A percentile compares a stretch with the other conserved stretches of the same genome.
Evolutionary conservation across 1,140 invertebrate genomes (phyloP).

Genomic region (Brachionus rotundiformis): DNA sequence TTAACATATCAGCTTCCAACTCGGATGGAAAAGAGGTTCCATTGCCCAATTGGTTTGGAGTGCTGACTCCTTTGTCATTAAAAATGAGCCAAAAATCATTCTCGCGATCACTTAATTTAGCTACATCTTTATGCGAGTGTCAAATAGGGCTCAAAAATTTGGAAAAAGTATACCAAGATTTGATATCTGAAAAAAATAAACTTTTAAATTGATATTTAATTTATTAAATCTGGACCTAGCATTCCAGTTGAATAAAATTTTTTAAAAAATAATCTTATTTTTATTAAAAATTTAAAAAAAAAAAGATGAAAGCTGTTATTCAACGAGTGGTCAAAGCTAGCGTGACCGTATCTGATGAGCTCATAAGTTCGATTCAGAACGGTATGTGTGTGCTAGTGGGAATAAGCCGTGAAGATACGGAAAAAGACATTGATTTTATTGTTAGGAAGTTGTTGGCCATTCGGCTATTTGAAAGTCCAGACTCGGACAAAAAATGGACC

Average conservation of each 20-base stretch:
- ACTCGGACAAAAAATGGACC: slow-evolving; percentile 71
- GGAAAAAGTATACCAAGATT: not conserved
- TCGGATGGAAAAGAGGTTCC: not conserved
- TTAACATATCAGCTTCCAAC: not conserved
- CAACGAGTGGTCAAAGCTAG: slow-evolving; percentile 74
- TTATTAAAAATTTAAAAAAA: not conserved
- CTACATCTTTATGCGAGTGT: slow-evolving; percentile 6
- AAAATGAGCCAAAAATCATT: slow-evolving; percentile 47
- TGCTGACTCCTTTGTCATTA: not conserved
- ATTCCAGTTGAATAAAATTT: slow-evolving; percentile 37
- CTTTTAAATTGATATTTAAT: not conserved
- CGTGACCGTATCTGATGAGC: slow-evolving; percentile 76
- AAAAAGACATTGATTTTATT: slow-evolving; percentile 80
- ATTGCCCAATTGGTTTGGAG: slow-evolving; percentile 41
- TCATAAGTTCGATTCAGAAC: slow-evolving; percentile 78
- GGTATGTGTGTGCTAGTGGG: slow-evolving; percentile 84
- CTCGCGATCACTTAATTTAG: slow-evolving; percentile 9
- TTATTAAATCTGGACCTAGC: not conserved
- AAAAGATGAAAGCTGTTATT: slow-evolving; percentile 73
- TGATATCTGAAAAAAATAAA: slow-evolving; percentile 45
- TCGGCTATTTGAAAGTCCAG: slow-evolving; percentile 74
- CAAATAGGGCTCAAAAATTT: not conserved
- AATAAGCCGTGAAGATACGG: slow-evolving; percentile 75
- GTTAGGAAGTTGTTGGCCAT: slow-evolving; percentile 78
- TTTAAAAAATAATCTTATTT: not conserved